Base-by-base conservation (phyloP, 1,140 invertebrate genomes). In the Panagrolaimus sp. region DNA sequence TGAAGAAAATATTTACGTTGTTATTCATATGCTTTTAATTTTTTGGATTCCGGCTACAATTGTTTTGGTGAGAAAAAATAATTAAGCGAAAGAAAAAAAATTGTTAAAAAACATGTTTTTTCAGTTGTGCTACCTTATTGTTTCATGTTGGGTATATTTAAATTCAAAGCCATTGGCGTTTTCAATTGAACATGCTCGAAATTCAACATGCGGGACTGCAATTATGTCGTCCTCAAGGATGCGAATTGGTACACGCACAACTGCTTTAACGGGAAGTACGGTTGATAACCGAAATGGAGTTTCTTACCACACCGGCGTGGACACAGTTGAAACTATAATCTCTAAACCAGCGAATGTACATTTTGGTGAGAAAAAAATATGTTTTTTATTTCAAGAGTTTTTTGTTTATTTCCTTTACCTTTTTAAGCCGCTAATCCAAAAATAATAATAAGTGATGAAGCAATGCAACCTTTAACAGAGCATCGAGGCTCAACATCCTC, bases 81-180 rank as follows among this genome's bases (percentile, higher is more conserved):
- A 9, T 53, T 20, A 53, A 38, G 31, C 2, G 31, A n/a, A n/a
- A n/a, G n/a, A 38, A 38, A 38, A 38, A 38, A 7, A 38, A 2
- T 38, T 38, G 2, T 38, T 38, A 2, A 38, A 23, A 9, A 20
- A 25, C 51, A 57, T 57, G 20, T 23, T 38, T 9, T 77, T 78
- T 71, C 63, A 82, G 80, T 27, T 82, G 5, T 78, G 73, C 69
- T 81, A 81, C 66, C 44, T 80, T n/a, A 71, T 80, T 23, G 76
- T 81, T 14, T 75, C 78, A 62, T 73, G 72, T 23, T 81, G 79
- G 79, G 79, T 81, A 13, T 81, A 74, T 62, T 62, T 78, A 25
- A 81, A 81, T 68, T 80, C 77, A n/a, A 66, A 68, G 11, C 79
- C 79, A 11, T 74, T 72, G n/a, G 63, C 74, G 31, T 71, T 70